Evolutionary conservation across 1,140 invertebrate genomes (phyloP).

Genomic region (Neoseiulus cucumeris): DNA sequence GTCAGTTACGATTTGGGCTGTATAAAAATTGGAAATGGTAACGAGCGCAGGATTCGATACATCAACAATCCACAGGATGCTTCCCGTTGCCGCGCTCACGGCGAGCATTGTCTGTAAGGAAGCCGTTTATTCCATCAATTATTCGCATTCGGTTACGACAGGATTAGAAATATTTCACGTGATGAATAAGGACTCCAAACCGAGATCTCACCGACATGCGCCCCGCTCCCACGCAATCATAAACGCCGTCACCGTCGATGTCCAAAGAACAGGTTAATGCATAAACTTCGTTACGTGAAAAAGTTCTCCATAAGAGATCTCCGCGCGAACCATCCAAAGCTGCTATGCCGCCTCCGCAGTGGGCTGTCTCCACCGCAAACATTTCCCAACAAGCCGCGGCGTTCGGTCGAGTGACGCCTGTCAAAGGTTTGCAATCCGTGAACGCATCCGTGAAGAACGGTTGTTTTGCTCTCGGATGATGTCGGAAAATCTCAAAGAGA

Average conservation of each 20-base stretch:
- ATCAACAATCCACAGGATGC: slow-evolving; percentile 43
- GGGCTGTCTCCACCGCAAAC: not conserved
- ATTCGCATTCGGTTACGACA: too few relatives aligned
- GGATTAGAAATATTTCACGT: too few relatives aligned
- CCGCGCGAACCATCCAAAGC: slow-evolving; percentile 51
- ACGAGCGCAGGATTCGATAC: slow-evolving; percentile 17
- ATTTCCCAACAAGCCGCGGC: not conserved
- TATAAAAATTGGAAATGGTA: slow-evolving; percentile 31
- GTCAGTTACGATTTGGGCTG: slow-evolving; percentile 48
- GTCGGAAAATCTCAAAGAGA: too few relatives aligned
- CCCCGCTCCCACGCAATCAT: slow-evolving; percentile 52
- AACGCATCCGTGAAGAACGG: too few relatives aligned
- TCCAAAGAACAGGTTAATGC: slow-evolving; percentile 50
- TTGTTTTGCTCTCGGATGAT: too few relatives aligned
- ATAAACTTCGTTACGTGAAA: slow-evolving; percentile 49
- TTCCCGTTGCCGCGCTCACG: slow-evolving; percentile 44
- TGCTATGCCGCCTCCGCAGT: slow-evolving; percentile 51
- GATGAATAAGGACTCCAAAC: too few relatives aligned
- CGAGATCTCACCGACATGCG: slow-evolving; percentile 22
- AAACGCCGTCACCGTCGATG: slow-evolving; percentile 43
- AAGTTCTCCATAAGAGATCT: slow-evolving; percentile 49
- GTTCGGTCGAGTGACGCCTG: slow-evolving; percentile 2
- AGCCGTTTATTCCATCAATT: too few relatives aligned
- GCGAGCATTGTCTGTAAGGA: slow-evolving; percentile 38
- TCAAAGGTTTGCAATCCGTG: too few relatives aligned